Evolutionary conservation across 1,140 invertebrate genomes (phyloP), one percentile per base, ranked within the genome.

Genomic region (Ips nitidus): DNA sequence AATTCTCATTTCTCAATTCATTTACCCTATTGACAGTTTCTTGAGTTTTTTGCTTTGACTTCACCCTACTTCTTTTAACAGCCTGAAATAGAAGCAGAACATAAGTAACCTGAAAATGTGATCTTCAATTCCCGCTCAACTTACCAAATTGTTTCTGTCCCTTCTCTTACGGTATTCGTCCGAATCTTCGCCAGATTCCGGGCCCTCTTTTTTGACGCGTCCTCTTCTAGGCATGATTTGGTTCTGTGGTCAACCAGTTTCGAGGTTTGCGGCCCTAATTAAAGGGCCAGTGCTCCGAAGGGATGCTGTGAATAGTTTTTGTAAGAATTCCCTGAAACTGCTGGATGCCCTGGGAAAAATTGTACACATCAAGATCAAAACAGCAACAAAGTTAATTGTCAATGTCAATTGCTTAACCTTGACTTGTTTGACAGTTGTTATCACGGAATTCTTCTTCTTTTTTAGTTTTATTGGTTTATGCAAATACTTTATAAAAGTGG

Each of bases 1-100:
- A 89, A 81, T 97, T 96, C 79, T 96, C 94, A 41, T 85, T 86
- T 75, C 89, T 87, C 5, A 97, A 78, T 75, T 90, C 85, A 74
- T 87, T 89, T 0, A 96, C 93, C 74, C 92, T 80, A 61, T 89
- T 85, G 58, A 92, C 83, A 3, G 93, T 95, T 77, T 94, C 90
- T 74, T 90, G 87, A n/a, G 93, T 91, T 66, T 88, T 83, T 75
- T 90, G 83, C 79, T 94, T 94, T 61, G 91, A 92, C 81, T 95
- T 96, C 45, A 90, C 92, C 72, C 94, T 85, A 71, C 92, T 94
- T 75, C 93, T 90, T 77, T 94, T 93, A 1, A 96, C 94, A 50
- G 94, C 94, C 88, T 91, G 22, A 75, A 22, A 83, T 84, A 58
- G 52, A 5, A 55, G 22, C 22, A 22, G 22, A 22, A 22, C 22